Percentiles rank a stretch among this genome's conserved stretches.
phyloP scores from a whole-genome alignment of 2,113 vertebrate species.

The Macrotus californicus region DNA sequence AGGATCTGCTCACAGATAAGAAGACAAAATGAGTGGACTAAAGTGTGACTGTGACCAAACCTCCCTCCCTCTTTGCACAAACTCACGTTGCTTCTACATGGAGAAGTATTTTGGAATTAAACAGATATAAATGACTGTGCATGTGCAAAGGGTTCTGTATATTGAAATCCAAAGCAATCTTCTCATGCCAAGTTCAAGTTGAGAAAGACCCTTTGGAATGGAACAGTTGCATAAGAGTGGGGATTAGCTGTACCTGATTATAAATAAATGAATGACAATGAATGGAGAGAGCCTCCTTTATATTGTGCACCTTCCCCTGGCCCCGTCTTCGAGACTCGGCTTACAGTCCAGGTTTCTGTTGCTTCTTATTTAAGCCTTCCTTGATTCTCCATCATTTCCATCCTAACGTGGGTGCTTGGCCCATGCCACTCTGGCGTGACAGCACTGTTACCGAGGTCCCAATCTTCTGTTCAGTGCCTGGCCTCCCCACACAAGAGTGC shows the following conservation, averaged over 20 bases:
- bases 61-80: rapidly evolving
- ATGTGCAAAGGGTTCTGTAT: not conserved
- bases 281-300: not conserved
- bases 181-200: conserved; percentile 52
- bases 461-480: not conserved
- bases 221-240: conserved; percentile 56
- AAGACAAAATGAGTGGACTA: not conserved
- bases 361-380: not conserved
- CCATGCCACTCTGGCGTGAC: rapidly evolving
- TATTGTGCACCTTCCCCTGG: not conserved
- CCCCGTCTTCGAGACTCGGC: not conserved
- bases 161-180: conserved; percentile 5
- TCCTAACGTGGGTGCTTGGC: not conserved
- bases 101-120: not conserved
- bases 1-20: not conserved
- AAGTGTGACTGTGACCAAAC: rapidly evolving
- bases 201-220: conserved; percentile 46
- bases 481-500: not conserved
- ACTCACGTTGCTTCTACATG: rapidly evolving
- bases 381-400: not conserved
- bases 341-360: not conserved
- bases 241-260: conserved; percentile 64
- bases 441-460: rapidly evolving
- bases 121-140: not conserved
- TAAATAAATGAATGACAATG: conserved; percentile 17